Percentiles rank a stretch among this genome's conserved stretches.
Conservation (phyloP, 2,113 vertebrate genomes). For the Phyllopteryx taeniolatus region DNA sequence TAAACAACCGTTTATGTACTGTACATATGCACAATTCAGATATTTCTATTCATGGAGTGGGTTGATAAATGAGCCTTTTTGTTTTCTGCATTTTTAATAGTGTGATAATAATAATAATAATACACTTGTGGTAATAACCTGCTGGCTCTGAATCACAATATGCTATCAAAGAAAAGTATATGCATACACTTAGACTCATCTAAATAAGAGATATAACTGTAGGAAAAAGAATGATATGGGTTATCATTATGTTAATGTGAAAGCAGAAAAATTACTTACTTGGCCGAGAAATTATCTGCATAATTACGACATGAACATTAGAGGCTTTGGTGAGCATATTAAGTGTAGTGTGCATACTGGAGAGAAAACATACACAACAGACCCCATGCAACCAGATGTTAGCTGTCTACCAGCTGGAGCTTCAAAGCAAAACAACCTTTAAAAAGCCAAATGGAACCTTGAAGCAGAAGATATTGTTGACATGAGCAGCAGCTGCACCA, state of each 20-base stretch:
- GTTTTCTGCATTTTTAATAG: slow-evolving; percentile 4
- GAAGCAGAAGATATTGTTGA: slow-evolving; percentile 34
- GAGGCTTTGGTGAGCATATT: slow-evolving; percentile 40
- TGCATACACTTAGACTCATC: slow-evolving; percentile 6
- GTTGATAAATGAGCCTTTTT: slow-evolving; percentile 9
- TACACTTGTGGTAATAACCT: neutral
- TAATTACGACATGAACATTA: slow-evolving; percentile 38
- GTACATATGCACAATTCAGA: slow-evolving; percentile 2
- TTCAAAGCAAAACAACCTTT: slow-evolving; percentile 38
- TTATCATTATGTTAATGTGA: slow-evolving; percentile 9
- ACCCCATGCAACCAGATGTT: slow-evolving; percentile 36
- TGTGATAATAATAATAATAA: slow-evolving; percentile 17
- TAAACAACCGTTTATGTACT: neutral
- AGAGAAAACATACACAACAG: slow-evolving; percentile 18
- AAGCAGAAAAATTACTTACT: slow-evolving; percentile 28
- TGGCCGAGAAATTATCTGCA: slow-evolving; percentile 32
- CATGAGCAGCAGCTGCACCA: slow-evolving; percentile 33
- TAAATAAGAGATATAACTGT: slow-evolving; percentile 3
- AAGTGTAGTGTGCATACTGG: slow-evolving; percentile 20
- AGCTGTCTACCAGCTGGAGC: slow-evolving; percentile 39
- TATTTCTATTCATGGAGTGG: neutral
- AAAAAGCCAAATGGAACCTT: slow-evolving; percentile 26
- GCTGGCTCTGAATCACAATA: neutral
- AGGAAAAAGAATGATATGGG: slow-evolving; percentile 18
- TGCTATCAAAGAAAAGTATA: slow-evolving; percentile 16